Evolutionary conservation across 1,140 invertebrate genomes (phyloP).

Genomic region (Brachionus rubens): DNA sequence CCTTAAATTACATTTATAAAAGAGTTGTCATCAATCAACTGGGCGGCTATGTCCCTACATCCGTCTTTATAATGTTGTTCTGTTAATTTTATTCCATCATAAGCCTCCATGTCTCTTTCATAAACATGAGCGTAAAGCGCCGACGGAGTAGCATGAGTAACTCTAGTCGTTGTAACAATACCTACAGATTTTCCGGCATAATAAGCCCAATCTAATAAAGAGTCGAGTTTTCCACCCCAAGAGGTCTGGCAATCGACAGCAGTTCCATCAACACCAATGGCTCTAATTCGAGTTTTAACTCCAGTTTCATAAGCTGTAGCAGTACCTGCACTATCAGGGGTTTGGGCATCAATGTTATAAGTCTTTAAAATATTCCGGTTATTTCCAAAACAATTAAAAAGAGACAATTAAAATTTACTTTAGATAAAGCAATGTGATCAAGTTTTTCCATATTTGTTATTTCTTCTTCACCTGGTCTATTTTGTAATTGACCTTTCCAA

Average conservation of each 20-base stretch:
- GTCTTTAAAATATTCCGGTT: constrained; percentile 83
- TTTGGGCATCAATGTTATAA: constrained; percentile 79
- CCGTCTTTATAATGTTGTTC: constrained; percentile 53
- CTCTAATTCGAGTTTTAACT: constrained; percentile 76
- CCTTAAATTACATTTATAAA: constrained; percentile 22
- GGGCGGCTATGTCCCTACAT: constrained; percentile 58
- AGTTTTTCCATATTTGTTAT: constrained; percentile 45
- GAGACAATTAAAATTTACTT: neutral
- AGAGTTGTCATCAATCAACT: constrained; percentile 52
- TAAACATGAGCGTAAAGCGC: constrained; percentile 72
- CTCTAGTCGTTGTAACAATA: constrained; percentile 79
- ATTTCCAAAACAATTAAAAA: neutral
- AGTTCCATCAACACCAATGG: constrained; percentile 70
- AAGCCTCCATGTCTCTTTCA: constrained; percentile 53
- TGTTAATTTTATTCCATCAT: constrained; percentile 48
- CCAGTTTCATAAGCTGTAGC: constrained; percentile 81
- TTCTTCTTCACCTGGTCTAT: constrained; percentile 67
- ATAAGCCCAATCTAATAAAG: constrained; percentile 40
- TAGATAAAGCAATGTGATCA: constrained; percentile 48
- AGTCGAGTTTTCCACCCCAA: neutral
- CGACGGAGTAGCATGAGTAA: constrained; percentile 82
- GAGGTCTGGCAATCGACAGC: constrained; percentile 44
- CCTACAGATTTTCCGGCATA: constrained; percentile 68
- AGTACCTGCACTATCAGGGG: constrained; percentile 81
- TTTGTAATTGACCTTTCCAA: constrained; percentile 66